phyloP scores from a whole-genome alignment of 2,888 invertebrate species.

The Chrysopilus asiliformis region DNA sequence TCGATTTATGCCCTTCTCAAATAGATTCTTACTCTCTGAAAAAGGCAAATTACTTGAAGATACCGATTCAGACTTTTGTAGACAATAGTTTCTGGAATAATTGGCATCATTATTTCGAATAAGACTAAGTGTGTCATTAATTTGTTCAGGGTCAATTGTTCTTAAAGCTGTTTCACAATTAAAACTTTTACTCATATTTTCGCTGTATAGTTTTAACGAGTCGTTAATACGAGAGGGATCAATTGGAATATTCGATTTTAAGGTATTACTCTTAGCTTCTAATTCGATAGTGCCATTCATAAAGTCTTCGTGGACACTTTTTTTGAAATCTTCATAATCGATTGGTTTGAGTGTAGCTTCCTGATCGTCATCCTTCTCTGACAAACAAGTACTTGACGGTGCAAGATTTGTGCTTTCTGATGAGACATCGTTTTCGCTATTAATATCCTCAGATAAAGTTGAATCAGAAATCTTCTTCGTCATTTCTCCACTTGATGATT shows the following conservation, averaged over 20 bases:
- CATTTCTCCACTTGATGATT: slow-evolving; percentile 30
- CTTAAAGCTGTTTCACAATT: slow-evolving; percentile 34
- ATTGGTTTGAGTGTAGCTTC: slow-evolving; percentile 33
- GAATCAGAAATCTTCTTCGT: slow-evolving; percentile 24
- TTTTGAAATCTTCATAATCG: slow-evolving; percentile 36
- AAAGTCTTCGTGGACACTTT: slow-evolving; percentile 34
- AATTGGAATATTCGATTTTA: slow-evolving; percentile 37
- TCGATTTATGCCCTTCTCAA: slow-evolving; percentile 34
- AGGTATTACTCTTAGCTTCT: slow-evolving; percentile 28
- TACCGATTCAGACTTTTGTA: slow-evolving; percentile 34
- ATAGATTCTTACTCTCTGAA: slow-evolving; percentile 24
- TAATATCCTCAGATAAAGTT: slow-evolving; percentile 22
- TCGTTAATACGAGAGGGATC: slow-evolving; percentile 38
- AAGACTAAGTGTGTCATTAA: slow-evolving; percentile 30
- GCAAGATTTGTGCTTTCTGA: not conserved
- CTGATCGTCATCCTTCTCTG: slow-evolving; percentile 16
- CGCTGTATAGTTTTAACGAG: slow-evolving; percentile 35
- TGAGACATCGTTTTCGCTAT: not conserved
- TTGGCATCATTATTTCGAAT: slow-evolving; percentile 14
- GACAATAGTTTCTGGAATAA: slow-evolving; percentile 19
- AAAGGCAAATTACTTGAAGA: slow-evolving; percentile 17
- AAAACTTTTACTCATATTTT: slow-evolving; percentile 36
- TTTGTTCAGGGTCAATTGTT: slow-evolving; percentile 29
- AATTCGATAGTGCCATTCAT: slow-evolving; percentile 35
- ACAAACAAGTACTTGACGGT: not conserved